A percentile compares a stretch with the other conserved stretches of the same genome.
Conservation (phyloP, 2,797 vertebrate species). For the Spinibarbus caldwelli region DNA sequence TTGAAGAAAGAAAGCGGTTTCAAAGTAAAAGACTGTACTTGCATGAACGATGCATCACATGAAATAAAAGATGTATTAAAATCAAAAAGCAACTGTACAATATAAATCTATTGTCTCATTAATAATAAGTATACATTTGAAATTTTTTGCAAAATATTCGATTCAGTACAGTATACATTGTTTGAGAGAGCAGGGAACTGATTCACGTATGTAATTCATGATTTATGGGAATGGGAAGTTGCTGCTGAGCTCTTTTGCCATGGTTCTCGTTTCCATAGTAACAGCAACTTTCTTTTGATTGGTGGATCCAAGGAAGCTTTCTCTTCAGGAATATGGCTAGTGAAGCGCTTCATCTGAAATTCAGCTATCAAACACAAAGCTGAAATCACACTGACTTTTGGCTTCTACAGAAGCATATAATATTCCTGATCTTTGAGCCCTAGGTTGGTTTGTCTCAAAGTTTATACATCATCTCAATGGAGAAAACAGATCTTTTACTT, state of each 20-base stretch:
- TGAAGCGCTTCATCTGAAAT: no score
- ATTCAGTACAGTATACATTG: not conserved
- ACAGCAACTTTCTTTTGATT: constrained; percentile 1
- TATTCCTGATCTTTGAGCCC: not conserved
- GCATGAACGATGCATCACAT: not conserved
- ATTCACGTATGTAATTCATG: not conserved
- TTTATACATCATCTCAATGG: not conserved
- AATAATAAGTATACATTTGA: not conserved
- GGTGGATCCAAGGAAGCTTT: not conserved
- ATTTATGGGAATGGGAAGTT: not conserved
- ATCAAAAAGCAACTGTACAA: not conserved
- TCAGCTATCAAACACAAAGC: not conserved
- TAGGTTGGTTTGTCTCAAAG: not conserved
- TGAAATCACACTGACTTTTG: no score
- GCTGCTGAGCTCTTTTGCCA: not conserved
- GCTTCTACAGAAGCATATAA: not conserved
- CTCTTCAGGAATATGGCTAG: not conserved
- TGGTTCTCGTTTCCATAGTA: not conserved
- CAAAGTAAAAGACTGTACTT: not conserved
- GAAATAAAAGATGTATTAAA: not conserved
- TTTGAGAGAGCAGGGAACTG: not conserved
- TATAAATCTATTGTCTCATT: not conserved
- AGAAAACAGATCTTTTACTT: not conserved
- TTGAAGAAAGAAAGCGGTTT: not conserved
- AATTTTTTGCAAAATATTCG: not conserved